These are phyloP conservation scores for Copidosoma aretas DNA, from an alignment of 2,888 invertebrate genomes.

Conservation along the genomic window DNA sequence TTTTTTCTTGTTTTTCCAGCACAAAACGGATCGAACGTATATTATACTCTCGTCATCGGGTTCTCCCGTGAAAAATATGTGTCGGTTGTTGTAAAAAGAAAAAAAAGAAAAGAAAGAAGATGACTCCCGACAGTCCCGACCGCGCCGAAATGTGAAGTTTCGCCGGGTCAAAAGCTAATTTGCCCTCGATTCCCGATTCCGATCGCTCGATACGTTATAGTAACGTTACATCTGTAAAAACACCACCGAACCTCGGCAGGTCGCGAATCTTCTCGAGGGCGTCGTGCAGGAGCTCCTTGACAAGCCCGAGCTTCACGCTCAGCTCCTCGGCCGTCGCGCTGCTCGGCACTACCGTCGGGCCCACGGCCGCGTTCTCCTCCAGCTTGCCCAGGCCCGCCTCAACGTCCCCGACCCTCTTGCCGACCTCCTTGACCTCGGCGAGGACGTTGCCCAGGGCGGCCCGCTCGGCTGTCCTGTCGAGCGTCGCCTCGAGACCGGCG, in stretches of 20 bases:
- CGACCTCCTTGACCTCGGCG: slow-evolving; percentile 23
- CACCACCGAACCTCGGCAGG: slow-evolving; percentile 52
- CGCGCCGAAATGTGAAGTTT: too few relatives aligned
- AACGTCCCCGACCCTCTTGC: slow-evolving; percentile 14
- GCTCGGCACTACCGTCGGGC: not conserved
- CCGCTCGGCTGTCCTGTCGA: slow-evolving; percentile 8
- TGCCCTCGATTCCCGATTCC: too few relatives aligned
- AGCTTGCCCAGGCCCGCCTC: slow-evolving; percentile 13
- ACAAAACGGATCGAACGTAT: too few relatives aligned
- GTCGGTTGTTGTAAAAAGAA: too few relatives aligned
- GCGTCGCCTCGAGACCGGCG: not conserved
- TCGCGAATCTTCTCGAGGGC: slow-evolving; percentile 50
- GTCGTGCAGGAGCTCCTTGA: slow-evolving; percentile 52
- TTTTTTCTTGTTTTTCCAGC: too few relatives aligned
- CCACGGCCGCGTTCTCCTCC: slow-evolving; percentile 15
- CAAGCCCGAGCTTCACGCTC: slow-evolving; percentile 45
- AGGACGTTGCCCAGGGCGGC: slow-evolving; percentile 28
- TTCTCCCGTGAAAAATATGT: too few relatives aligned
- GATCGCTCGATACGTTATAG: too few relatives aligned
- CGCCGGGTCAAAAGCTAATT: too few relatives aligned
- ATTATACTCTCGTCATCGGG: too few relatives aligned
- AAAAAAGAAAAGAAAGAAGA: too few relatives aligned
- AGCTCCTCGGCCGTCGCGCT: slow-evolving; percentile 47
- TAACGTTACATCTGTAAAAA: too few relatives aligned
- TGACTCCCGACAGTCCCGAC: too few relatives aligned